These are phyloP conservation scores for Peromyscus attwateri DNA, from an alignment of 2,797 vertebrate species.

Conservation along the genomic window DNA sequence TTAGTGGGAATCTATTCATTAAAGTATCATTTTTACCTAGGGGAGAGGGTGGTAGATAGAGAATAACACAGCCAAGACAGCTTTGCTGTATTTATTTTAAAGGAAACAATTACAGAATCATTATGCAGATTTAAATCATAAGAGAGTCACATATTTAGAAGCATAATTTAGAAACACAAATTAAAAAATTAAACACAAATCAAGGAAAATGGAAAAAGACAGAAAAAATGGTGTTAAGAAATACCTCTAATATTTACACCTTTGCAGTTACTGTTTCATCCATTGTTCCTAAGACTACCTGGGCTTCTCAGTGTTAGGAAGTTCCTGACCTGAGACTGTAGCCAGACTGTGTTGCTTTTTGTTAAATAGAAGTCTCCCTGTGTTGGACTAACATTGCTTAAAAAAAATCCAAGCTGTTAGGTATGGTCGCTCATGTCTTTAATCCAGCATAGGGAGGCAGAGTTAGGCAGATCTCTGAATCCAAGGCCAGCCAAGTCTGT, in stretches of 20 bases:
- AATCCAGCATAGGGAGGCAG: not conserved
- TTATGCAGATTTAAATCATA: too few species aligned
- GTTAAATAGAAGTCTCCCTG: not conserved
- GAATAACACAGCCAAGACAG: too few species aligned
- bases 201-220: too few species aligned
- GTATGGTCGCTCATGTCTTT: not conserved
- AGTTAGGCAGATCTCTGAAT: not conserved
- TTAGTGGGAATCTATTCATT: too few species aligned
- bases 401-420: not conserved
- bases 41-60: too few species aligned
- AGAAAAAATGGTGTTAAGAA: too few species aligned
- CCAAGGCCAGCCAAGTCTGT: not conserved
- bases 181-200: too few species aligned
- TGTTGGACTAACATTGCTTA: not conserved
- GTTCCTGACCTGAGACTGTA: not conserved
- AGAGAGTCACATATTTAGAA: too few species aligned
- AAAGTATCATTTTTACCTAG: too few species aligned
- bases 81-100: too few species aligned
- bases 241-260: not conserved
- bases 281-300: not conserved
- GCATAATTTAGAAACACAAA: too few species aligned
- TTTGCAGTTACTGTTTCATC: rapidly evolving
- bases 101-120: too few species aligned
- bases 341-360: not conserved
- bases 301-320: not conserved